These are phyloP conservation scores for Rhadina sibilatrix DNA, from an alignment of 2,113 vertebrate genomes.

Conservation along the genomic window DNA sequence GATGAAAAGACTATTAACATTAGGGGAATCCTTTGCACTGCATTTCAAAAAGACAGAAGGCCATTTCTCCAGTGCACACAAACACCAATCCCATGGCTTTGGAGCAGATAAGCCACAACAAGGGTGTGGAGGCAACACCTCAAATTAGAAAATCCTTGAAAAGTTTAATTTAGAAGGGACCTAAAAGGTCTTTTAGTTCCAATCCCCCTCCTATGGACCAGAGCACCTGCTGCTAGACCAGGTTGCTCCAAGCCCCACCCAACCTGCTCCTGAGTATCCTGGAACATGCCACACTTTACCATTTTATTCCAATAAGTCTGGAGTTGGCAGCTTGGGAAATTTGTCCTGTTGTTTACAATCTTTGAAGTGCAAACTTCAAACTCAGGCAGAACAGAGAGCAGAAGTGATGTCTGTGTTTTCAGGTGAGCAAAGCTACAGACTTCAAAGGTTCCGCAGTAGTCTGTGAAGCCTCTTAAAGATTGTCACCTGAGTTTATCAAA, in stretches of 20 bases:
- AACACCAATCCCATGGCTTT: rapidly evolving
- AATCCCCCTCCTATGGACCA: not conserved
- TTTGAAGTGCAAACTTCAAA: constrained; percentile 40
- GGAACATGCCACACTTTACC: not conserved
- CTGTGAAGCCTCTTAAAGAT: constrained; percentile 43
- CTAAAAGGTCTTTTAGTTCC: not conserved
- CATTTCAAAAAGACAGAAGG: not conserved
- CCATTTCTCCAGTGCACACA: not conserved
- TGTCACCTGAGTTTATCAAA: constrained; percentile 47
- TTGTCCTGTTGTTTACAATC: not conserved
- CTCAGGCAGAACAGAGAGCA: not conserved
- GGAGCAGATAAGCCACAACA: rapidly evolving
- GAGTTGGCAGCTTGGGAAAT: not conserved
- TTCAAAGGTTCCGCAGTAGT: constrained; percentile 16
- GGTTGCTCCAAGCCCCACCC: not conserved
- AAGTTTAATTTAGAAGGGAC: not conserved
- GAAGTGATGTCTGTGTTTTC: constrained; percentile 14
- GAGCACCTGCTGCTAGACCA: not conserved
- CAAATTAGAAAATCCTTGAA: not conserved
- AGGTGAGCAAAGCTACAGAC: constrained; percentile 30
- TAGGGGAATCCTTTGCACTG: not conserved
- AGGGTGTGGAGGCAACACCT: too few relatives aligned
- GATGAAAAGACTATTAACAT: not conserved
- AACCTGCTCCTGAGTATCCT: not conserved
- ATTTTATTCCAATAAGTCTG: not conserved